Base-by-base conservation (phyloP, 2,797 vertebrate genomes). In the Manis crassicaudata region DNA sequence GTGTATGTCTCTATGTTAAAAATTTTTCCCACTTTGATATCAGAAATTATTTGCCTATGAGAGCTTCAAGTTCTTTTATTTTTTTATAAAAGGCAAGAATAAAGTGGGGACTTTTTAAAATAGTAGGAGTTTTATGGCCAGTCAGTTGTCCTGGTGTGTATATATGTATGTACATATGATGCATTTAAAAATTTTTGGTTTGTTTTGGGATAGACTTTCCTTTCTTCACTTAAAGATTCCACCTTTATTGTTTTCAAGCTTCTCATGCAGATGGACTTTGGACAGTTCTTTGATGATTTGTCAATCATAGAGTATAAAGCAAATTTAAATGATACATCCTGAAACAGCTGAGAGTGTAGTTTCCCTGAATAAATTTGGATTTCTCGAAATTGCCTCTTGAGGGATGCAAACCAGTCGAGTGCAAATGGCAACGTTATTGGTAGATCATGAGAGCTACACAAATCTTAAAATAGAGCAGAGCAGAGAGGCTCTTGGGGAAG, bases 1-100 rank as follows among this genome's bases (percentile, higher is more conserved):
- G n/a, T n/a, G n/a, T n/a, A n/a, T 93, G 37, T 72, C 92, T 70
- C 43, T 96, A 40, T 80, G 37, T 93, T 84, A 63, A 37, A 84
- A 7, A 65, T 21, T 63, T 72, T 85, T 92, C 91, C 20, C 12
- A 68, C 7, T 29, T 81, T 94, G 54, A 77, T 86, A 52, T 46
- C 29, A 65, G 60, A 81, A 94, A 86, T 65, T 29, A 32, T 73
- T 73, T 87, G 83, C 12, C 46, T 90, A 13, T n/a, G 18, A 75
- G 37, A 88, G 8, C 40, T 90, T 77, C 20, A 81, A 18, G 2
- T 89, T 73, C 13, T 73, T 83, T 83, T 52, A 35, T n/a, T 37
- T 83, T 29, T 90, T 72, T 46, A 82, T 77, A 63, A 87, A 83
- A 82, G 62, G 32, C 16, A 40, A 32, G 43, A 88, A 20, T 62